Percentiles rank a stretch among this genome's conserved stretches.
These are phyloP conservation scores for Typhlomys cinereus DNA, from an alignment of 2,113 vertebrate genomes.

Conservation along the genomic window DNA sequence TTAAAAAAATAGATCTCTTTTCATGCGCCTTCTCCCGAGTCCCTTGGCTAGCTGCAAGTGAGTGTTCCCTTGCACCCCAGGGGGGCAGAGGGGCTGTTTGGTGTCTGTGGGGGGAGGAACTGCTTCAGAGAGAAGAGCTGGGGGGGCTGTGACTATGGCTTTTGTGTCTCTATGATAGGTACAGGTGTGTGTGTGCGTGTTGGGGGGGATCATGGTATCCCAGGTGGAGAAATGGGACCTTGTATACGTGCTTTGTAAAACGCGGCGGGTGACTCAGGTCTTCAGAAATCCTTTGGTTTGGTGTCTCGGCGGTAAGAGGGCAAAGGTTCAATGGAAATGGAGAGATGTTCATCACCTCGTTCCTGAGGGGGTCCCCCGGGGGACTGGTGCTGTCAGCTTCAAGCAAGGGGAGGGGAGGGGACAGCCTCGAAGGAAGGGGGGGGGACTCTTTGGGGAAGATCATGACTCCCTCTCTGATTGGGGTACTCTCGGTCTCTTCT, in stretches of 20 bases:
- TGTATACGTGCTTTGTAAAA: neutral
- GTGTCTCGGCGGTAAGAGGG: neutral
- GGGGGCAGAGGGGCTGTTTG: neutral
- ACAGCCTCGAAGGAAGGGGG: neutral
- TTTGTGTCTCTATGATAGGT: constrained; percentile 71
- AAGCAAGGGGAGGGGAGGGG: neutral
- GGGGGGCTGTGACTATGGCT: constrained; percentile 84
- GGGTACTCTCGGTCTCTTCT: neutral
- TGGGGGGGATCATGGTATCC: neutral
- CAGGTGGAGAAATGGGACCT: neutral
- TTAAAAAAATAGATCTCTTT: constrained; percentile 87
- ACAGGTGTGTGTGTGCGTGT: neutral
- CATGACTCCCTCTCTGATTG: fast-evolving
- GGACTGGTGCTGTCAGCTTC: neutral
- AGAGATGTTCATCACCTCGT: neutral
- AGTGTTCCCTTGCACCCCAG: neutral
- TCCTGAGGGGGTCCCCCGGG: neutral
- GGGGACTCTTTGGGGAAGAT: neutral
- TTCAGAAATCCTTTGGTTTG: constrained; percentile 80
- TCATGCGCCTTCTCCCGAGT: constrained; percentile 62
- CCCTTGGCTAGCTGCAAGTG: constrained; percentile 43
- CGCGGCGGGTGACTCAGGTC: neutral
- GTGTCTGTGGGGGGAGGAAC: neutral
- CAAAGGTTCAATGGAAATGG: neutral
- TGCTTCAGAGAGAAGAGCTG: constrained; percentile 55